Conservation (phyloP, 2,888 invertebrate species). For the Campaea margaritaria region DNA sequence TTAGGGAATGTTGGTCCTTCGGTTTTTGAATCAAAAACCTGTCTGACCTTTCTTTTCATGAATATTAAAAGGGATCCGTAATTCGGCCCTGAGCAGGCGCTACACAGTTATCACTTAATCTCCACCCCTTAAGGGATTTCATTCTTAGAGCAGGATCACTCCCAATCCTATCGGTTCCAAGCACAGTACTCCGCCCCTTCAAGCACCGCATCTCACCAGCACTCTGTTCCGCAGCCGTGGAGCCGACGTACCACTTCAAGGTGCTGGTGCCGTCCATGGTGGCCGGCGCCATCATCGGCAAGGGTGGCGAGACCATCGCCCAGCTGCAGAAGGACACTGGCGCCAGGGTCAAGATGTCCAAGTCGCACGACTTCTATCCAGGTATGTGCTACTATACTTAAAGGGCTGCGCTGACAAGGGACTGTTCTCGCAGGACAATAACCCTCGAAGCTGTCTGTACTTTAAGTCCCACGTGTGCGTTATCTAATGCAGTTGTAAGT, state of each 20-base stretch:
- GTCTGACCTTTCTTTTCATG: background rate
- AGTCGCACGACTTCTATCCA: constrained; percentile 99
- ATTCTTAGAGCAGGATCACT: no score
- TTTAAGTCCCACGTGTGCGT: no score
- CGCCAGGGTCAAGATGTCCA: constrained; percentile 99
- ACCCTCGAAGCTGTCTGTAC: no score
- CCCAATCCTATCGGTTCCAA: constrained; percentile 21
- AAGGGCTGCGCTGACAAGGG: no score
- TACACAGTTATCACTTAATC: no score
- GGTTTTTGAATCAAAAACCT: background rate
- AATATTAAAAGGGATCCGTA: no score
- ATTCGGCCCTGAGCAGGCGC: no score
- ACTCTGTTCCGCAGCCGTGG: constrained; percentile 86
- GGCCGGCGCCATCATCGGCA: constrained; percentile 99
- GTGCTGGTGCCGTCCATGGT: constrained; percentile 98
- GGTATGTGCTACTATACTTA: constrained; percentile 89
- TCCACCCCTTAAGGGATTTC: no score
- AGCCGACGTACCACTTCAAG: constrained; percentile 97
- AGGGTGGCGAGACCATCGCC: constrained; percentile 99
- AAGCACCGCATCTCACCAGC: constrained; percentile 45
- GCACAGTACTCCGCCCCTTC: constrained; percentile 51
- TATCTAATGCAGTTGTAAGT: no score
- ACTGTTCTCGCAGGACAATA: no score
- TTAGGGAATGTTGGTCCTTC: background rate
- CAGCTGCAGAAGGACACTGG: constrained; percentile 99